Evolutionary conservation across 2,113 vertebrate genomes (phyloP).

Genomic region (Solenodon paradoxus): DNA sequence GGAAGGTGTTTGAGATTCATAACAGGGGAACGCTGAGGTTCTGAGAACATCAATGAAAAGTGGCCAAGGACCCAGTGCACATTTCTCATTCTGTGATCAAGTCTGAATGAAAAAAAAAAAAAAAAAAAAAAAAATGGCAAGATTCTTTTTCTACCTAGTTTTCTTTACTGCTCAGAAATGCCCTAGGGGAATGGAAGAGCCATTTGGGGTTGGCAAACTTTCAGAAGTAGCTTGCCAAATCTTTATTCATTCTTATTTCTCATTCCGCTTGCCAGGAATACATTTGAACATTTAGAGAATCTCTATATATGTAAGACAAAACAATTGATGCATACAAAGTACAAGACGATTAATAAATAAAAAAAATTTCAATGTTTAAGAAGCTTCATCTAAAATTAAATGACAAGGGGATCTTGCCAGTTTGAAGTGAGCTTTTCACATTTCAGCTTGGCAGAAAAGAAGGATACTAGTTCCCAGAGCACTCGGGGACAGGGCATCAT

Average conservation of each 20-base stretch:
- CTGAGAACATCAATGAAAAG: background rate
- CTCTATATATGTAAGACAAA: slow-evolving; percentile 31
- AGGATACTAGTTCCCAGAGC: background rate
- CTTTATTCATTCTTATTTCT: slow-evolving; percentile 59
- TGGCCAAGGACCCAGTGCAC: background rate
- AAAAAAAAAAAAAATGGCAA: no score
- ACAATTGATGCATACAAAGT: slow-evolving; percentile 45
- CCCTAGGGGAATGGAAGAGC: background rate
- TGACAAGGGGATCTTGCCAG: background rate
- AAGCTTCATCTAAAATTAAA: slow-evolving; percentile 61
- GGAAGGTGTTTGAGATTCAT: background rate
- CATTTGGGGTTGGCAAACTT: background rate
- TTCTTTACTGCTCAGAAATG: background rate
- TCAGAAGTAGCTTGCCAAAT: slow-evolving; percentile 45
- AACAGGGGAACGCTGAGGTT: background rate
- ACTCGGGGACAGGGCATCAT: no score
- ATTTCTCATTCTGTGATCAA: background rate
- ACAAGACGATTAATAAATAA: slow-evolving; percentile 69
- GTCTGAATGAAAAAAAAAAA: background rate
- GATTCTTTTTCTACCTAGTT: background rate
- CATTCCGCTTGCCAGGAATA: slow-evolving; percentile 61
- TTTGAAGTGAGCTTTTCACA: background rate
- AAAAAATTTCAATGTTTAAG: slow-evolving; percentile 58
- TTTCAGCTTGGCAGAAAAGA: background rate
- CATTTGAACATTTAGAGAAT: slow-evolving; percentile 42